Conservation (phyloP, 2,113 vertebrate species). For the Salminus brasiliensis region DNA sequence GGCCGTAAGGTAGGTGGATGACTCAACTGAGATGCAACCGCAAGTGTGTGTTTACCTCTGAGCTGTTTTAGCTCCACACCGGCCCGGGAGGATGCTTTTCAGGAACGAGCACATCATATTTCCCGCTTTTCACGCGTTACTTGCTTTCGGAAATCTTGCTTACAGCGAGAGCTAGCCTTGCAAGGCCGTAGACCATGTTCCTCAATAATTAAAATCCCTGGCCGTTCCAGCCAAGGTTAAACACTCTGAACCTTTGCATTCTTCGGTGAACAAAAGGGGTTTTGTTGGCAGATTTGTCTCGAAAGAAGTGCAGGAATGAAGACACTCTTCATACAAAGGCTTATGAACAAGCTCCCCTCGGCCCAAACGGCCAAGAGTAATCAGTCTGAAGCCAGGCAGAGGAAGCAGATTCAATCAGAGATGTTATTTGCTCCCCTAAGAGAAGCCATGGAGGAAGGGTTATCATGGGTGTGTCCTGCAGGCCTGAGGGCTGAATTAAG, state of each 20-base stretch:
- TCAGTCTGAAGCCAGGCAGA: background rate
- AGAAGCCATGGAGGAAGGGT: background rate
- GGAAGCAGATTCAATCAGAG: slow-evolving; percentile 21
- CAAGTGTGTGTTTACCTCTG: slow-evolving; percentile 56
- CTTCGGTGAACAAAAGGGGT: background rate
- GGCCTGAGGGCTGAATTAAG: background rate
- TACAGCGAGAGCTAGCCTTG: slow-evolving; percentile 27
- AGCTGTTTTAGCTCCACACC: background rate
- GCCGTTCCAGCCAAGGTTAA: slow-evolving; percentile 35
- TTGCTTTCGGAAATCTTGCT: slow-evolving; percentile 31
- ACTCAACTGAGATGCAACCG: slow-evolving; percentile 53
- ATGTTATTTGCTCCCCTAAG: background rate
- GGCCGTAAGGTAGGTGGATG: background rate
- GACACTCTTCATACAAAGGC: background rate
- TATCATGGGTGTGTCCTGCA: background rate
- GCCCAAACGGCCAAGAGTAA: background rate
- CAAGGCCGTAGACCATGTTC: slow-evolving; percentile 28
- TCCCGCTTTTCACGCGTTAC: slow-evolving; percentile 38
- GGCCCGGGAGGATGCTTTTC: background rate
- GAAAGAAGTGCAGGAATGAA: background rate
- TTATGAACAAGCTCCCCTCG: background rate
- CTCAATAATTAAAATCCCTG: slow-evolving; percentile 48
- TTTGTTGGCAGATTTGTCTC: background rate
- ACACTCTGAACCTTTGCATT: slow-evolving; percentile 1
- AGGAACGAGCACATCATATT: background rate